Evolutionary conservation across 2,888 invertebrate species (phyloP).

Genomic region (Cheilosia vulpina): DNA sequence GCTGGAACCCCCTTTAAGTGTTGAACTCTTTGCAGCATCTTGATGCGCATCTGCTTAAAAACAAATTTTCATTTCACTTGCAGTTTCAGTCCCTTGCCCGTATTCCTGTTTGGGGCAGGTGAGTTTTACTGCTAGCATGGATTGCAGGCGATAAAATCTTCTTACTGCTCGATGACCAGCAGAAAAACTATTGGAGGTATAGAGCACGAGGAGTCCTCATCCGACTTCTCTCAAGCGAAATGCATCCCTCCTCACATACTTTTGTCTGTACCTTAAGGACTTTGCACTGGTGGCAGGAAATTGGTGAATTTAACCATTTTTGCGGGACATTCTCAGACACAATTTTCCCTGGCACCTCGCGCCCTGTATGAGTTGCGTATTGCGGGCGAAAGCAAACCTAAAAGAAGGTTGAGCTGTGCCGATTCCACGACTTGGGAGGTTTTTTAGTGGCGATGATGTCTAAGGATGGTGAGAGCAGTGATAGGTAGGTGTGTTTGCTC

Average conservation of each 20-base stretch:
- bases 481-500: too few relatives aligned
- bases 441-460: too few relatives aligned
- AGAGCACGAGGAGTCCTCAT: conserved; percentile 22
- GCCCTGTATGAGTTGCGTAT: too few relatives aligned
- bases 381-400: too few relatives aligned
- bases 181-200: conserved; percentile 22
- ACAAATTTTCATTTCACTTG: conserved; percentile 53
- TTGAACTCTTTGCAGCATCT: conserved; percentile 25
- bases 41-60: conserved; percentile 58
- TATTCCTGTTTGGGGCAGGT: conserved; percentile 13
- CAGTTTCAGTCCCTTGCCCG: neutral
- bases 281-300: too few relatives aligned
- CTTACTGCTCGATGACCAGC: conserved; percentile 45
- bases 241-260: conserved; percentile 29
- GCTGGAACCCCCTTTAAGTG: too few relatives aligned
- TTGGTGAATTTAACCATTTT: too few relatives aligned
- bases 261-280: neutral
- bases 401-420: too few relatives aligned
- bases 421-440: too few relatives aligned
- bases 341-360: too few relatives aligned
- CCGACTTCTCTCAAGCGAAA: conserved; percentile 47
- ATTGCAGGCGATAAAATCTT: conserved; percentile 23
- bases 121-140: conserved; percentile 16
- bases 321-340: too few relatives aligned
- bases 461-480: too few relatives aligned